These are phyloP conservation scores for Epinephelus lanceolatus DNA, from an alignment of 2,113 vertebrate species.

Conservation along the genomic window DNA sequence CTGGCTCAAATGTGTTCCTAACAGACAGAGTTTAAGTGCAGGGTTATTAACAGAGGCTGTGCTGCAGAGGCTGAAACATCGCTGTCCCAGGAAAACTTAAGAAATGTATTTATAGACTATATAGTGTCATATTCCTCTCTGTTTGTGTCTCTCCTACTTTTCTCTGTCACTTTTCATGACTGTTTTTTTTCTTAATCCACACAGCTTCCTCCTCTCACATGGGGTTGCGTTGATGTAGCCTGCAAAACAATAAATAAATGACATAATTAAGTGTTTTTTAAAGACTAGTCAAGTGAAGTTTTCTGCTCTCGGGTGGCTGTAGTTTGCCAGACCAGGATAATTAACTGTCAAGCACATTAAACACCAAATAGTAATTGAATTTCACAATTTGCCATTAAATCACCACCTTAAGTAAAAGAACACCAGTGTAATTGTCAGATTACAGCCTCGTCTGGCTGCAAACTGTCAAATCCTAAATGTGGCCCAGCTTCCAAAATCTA, in stretches of 20 bases:
- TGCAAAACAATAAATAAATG: slow-evolving; percentile 34
- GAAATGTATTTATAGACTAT: slow-evolving; percentile 31
- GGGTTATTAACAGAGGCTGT: slow-evolving; percentile 33
- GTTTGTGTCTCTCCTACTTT: slow-evolving; percentile 10
- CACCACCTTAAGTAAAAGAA: neutral
- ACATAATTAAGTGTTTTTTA: neutral
- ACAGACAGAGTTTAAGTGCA: slow-evolving; percentile 29
- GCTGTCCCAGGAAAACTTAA: neutral
- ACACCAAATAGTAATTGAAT: neutral
- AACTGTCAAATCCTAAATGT: neutral
- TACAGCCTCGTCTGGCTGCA: neutral
- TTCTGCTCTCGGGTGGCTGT: too few species aligned
- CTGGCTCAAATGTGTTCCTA: slow-evolving; percentile 14
- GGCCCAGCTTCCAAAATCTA: neutral
- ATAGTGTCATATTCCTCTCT: slow-evolving; percentile 12
- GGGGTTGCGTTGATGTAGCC: slow-evolving; percentile 2
- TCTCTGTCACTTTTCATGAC: neutral
- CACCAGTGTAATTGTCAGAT: neutral
- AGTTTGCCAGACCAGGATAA: neutral
- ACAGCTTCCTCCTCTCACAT: neutral
- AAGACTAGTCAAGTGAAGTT: neutral
- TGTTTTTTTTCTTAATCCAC: slow-evolving; percentile 18
- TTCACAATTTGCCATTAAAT: neutral
- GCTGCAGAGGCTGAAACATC: neutral
- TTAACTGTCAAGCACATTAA: neutral